Base-by-base conservation (phyloP, 2,888 invertebrate species). In the Achlya flavicornis region DNA sequence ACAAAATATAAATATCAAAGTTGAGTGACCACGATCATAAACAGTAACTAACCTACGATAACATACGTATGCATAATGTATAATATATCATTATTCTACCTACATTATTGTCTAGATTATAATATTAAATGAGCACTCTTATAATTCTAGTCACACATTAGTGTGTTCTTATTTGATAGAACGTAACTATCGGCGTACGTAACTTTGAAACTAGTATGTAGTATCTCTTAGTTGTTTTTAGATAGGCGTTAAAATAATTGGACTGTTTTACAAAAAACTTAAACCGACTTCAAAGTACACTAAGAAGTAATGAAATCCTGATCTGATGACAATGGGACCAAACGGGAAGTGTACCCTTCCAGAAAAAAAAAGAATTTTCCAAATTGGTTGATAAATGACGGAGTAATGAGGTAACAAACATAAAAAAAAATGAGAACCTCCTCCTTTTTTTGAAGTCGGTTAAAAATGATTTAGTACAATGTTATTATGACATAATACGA, bases 1-100 rank as follows among this genome's bases (percentile, higher is more conserved):
- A 16, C 16, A 19, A 16, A 53, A 53, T 19, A 53, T 46, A 19
- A 19, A 10, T 10, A 10, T 46, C 7, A n/a, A 46, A 46, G 46
- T 46, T 46, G 5, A n/a, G n/a, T 46, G 10, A 6, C 7, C 59
- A 32, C 14, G 14, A 19, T n/a, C 11, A 10, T n/a, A 26, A 16
- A 38, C 41, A 16, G 60, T 60, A 41, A 60, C 60, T 60, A 43
- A 60, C 60, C 60, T 60, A 60, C 43, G 60, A 16, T 41, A 60
- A 60, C 59, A 59, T 41, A 11, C 32, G 12, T 59, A 59, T 16
- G 41, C 41, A 41, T 26, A 26, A 26, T 26, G 26, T 26, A 1
- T 26, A 26, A 1, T 26, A 26, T 26, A 26, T 41, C n/a, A 48
- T 48, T 48, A 48, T 48, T 60, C 11, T 41, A 60, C 12, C 41